A percentile compares a stretch with the other conserved stretches of the same genome.
Conservation (phyloP, 2,888 invertebrate genomes). For the Tinea semifulvella region DNA sequence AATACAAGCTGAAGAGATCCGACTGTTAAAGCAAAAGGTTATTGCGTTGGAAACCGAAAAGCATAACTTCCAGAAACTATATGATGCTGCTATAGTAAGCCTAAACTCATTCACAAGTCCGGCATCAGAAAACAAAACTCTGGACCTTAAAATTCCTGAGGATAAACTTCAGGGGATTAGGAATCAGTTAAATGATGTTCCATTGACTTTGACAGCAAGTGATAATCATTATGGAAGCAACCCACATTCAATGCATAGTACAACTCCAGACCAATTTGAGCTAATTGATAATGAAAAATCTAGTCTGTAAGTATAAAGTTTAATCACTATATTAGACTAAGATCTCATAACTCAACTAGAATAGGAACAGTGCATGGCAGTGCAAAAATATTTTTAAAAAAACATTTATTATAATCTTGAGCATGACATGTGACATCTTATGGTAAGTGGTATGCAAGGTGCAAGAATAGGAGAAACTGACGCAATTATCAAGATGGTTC, state of each 20-base stretch:
- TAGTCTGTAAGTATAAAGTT: conserved; percentile 50
- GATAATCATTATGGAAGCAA: conserved; percentile 62
- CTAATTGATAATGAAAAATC: conserved; percentile 66
- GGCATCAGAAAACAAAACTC: conserved; percentile 38
- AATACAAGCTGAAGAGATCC: conserved; percentile 64
- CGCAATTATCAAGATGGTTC: too few species aligned
- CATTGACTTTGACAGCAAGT: conserved; percentile 48
- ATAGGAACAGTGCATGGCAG: too few species aligned
- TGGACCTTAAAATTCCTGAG: conserved; percentile 43
- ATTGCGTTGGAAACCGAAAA: conserved; percentile 66
- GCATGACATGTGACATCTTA: too few species aligned
- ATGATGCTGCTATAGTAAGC: conserved; percentile 59
- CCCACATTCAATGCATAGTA: conserved; percentile 57
- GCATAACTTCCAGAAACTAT: conserved; percentile 61
- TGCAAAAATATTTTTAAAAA: too few species aligned
- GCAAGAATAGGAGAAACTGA: too few species aligned
- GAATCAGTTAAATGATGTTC: conserved; percentile 29
- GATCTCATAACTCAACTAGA: too few species aligned
- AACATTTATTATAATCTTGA: too few species aligned
- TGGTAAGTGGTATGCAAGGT: too few species aligned
- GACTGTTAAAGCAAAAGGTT: conserved; percentile 62
- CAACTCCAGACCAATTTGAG: conserved; percentile 70
- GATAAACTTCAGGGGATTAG: conserved; percentile 34
- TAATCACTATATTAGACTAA: too few species aligned
- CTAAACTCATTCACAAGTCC: conserved; percentile 57